Evolutionary conservation across 2,888 invertebrate genomes (phyloP), one percentile per base, ranked within the genome.

Genomic region (Muscina levida): DNA sequence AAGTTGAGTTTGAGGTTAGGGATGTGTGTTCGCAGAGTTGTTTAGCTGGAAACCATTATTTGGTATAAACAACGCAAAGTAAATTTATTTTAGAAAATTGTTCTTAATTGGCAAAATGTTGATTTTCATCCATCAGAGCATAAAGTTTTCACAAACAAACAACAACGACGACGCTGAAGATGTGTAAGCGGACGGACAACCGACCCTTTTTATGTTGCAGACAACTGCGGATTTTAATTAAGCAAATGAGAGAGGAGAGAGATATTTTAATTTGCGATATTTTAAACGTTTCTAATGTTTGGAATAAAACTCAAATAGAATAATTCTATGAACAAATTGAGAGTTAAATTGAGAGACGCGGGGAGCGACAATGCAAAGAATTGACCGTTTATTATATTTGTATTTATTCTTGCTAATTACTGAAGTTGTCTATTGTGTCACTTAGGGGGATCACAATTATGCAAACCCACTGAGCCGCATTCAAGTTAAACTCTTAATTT

Each of bases 1-100:
- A 57, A 17, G 59, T 62, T 62, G 19, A 5, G 3, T 13, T 11
- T 42, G 48, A 8, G 48, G 48, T 31, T 8, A 19, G 24, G 42
- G 42, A 15, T 39, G 39, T 19, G 53, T 3, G 53, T 2, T 5
- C 51, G 19, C 22, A 22, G 19, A 51, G 51, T 10, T 51, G 22
- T 59, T 59, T 59, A 37, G 15, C 57, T 51, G 26, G 5, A 19
- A 62, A 19, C 19, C 39, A 62, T 75, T 68, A 48, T 51, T 31
- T 57, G 48, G 51, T 39, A 62, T 42, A 75, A 75, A 75, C 68
- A 68, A 19, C 39, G 46, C 26, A 48, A 59, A 75, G 51, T 42
- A 62, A 68, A 68, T 68, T 75, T 68, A 37, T 42, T 68, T 51
- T 22, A n/a, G 26, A 42, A 57, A 68, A 51, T 59, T 68, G n/a